Conservation (phyloP, 2,113 vertebrate species). For the Cyanistes caeruleus region DNA sequence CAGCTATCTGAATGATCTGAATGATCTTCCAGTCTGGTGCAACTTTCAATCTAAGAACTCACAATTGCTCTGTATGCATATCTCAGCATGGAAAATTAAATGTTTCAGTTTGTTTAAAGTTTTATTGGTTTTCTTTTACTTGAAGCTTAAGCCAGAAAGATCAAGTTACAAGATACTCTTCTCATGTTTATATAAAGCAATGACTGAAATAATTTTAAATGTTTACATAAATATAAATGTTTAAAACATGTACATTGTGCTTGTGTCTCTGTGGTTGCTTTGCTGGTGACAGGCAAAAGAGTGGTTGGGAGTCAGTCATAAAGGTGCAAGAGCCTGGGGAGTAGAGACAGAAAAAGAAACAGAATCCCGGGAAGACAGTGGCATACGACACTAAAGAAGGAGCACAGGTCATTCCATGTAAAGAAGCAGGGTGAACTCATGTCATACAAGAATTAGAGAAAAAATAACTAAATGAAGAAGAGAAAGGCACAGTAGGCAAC, state of each 20-base stretch:
- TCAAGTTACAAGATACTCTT: not conserved
- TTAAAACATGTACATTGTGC: not conserved
- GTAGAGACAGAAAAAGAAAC: not conserved
- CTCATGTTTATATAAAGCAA: not conserved
- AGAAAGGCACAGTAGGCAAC: not conserved
- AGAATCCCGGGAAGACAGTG: not conserved
- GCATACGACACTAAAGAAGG: not conserved
- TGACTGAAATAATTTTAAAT: not conserved
- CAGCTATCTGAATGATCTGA: not conserved
- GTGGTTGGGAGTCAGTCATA: not conserved
- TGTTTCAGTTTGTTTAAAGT: not conserved
- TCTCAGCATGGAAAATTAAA: not conserved
- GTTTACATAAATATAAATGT: not conserved
- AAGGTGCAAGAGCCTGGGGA: not conserved
- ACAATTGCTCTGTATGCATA: rapidly evolving
- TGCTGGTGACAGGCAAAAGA: not conserved
- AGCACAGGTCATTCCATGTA: not conserved
- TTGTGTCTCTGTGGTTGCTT: not conserved
- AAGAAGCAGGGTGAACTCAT: not conserved
- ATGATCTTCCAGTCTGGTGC: not conserved
- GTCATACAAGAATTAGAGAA: not conserved
- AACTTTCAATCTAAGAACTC: not conserved
- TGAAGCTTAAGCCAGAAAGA: not conserved
- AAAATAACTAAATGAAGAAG: not conserved
- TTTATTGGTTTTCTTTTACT: not conserved